Base-by-base conservation (phyloP, 2,888 invertebrate species). In the Callyntrura sp. region DNA sequence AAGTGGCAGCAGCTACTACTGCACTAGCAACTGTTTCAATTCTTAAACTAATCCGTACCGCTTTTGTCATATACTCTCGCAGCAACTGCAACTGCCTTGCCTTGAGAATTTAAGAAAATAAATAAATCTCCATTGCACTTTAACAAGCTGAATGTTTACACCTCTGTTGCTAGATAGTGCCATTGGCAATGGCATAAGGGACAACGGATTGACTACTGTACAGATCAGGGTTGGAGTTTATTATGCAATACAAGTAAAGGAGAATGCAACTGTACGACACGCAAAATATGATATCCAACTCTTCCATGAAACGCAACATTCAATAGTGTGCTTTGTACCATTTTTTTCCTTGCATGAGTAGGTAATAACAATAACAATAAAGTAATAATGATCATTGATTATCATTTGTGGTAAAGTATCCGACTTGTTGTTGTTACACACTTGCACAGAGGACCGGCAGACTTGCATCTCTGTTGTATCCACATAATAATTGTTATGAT, bases 101-200 rank as follows among this genome's bases (percentile, higher is more conserved):
- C 82, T 82, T 82, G 82, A 8, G 43, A 82, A 8, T 62, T 60
- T 62, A 62, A 23, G 12, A 1, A 62, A 62, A 82, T 79, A 76
- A 48, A 57, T 82, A 65, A 28, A 68, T 68, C 73, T 20, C n/a
- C 20, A 23, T 23, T 73, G 48, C 20, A 73, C 73, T 73, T 73
- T 48, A 9, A 1, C 23, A 28, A 28, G 1, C 28, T 65, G 9
- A 60, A 17, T 14, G 60, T 23, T 20, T 23, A 55, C 14, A 55
- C 11, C 11, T n/a, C 28, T 65, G 8, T 65, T 28, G 25, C 20
- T 6, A 62, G 23, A 20, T 9, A n/a, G 5, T 23, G 17, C 62
- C 62, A n/a, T n/a, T n/a, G n/a, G n/a, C n/a, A n/a, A n/a, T n/a
- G 62, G 55, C 55, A 4, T 14, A 60, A 60, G 23, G 23, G 8